Percentiles rank a stretch among this genome's conserved stretches.
These are phyloP conservation scores for Laticauda laticaudata DNA, from an alignment of 2,113 vertebrate species.

Conservation along the genomic window DNA sequence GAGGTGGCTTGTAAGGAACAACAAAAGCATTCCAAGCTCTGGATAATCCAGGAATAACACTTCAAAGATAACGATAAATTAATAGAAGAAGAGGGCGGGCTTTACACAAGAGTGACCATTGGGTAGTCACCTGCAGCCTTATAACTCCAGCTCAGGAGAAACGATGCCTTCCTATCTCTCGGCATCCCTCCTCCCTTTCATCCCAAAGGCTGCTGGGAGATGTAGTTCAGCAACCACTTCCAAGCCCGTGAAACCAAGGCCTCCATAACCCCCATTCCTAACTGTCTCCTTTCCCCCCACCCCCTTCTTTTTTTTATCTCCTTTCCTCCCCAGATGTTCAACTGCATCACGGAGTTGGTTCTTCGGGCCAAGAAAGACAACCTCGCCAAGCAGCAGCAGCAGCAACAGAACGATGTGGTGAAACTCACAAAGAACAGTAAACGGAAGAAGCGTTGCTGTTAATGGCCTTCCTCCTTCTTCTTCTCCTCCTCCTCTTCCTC, in stretches of 20 bases:
- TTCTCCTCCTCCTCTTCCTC: too few relatives aligned
- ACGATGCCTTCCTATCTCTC: too few relatives aligned
- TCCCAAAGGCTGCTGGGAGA: neutral
- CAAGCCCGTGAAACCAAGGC: neutral
- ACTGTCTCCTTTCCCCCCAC: neutral
- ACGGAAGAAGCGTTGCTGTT: slow-evolving; percentile 98
- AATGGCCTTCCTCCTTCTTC: slow-evolving; percentile 63
- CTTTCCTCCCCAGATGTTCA: slow-evolving; percentile 92
- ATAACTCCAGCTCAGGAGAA: too few relatives aligned
- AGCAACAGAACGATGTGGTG: slow-evolving; percentile 97
- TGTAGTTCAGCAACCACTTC: neutral
- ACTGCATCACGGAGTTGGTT: slow-evolving; percentile 98
- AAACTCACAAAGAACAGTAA: slow-evolving; percentile 98
- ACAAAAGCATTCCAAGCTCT: too few relatives aligned
- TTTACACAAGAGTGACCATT: too few relatives aligned
- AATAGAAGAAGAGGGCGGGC: too few relatives aligned
- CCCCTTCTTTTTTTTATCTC: slow-evolving; percentile 16
- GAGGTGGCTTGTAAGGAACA: too few relatives aligned
- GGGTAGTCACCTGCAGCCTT: too few relatives aligned
- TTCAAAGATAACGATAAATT: too few relatives aligned
- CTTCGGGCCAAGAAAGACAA: slow-evolving; percentile 98
- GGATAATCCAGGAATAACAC: too few relatives aligned
- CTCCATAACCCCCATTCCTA: neutral
- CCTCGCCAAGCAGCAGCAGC: slow-evolving; percentile 94
- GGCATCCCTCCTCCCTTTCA: neutral